Percentiles rank a stretch among this genome's conserved stretches.
phyloP scores from a whole-genome alignment of 2,113 vertebrate species.

The Malurus alboscapulatus region DNA sequence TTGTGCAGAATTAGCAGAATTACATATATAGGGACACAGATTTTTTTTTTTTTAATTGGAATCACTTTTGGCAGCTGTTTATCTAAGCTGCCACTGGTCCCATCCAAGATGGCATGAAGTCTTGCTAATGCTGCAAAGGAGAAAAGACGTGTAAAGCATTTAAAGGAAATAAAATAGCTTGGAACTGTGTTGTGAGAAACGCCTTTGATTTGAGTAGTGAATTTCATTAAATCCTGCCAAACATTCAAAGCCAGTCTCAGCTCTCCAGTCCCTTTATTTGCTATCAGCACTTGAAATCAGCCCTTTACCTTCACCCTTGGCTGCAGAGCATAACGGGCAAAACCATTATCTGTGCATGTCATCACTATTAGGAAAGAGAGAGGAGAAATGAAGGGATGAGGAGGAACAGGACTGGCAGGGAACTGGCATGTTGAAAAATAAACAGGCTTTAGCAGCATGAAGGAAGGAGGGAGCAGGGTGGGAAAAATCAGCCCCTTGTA shows the following conservation, averaged over 20 bases:
- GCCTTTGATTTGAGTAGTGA: conserved; percentile 30
- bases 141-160: not conserved
- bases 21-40: not conserved
- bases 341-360: conserved; percentile 17
- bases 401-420: not conserved
- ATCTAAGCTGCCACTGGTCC: not conserved
- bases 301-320: conserved; percentile 54
- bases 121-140: not conserved
- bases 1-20: not conserved
- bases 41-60: not conserved
- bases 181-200: not conserved
- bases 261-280: not conserved
- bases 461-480: not conserved
- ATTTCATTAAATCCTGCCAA: conserved; percentile 42
- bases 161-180: not conserved
- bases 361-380: not conserved
- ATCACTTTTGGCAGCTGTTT: not conserved
- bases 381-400: not conserved
- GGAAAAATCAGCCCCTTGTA: not conserved
- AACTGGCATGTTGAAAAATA: not conserved
- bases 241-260: conserved; percentile 12
- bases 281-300: conserved; percentile 35
- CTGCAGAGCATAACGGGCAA: conserved; percentile 14
- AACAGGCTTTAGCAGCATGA: conserved; percentile 37
- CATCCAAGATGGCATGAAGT: not conserved